Evolutionary conservation across 2,113 vertebrate genomes (phyloP).

Genomic region (Rhinogobius similis): DNA sequence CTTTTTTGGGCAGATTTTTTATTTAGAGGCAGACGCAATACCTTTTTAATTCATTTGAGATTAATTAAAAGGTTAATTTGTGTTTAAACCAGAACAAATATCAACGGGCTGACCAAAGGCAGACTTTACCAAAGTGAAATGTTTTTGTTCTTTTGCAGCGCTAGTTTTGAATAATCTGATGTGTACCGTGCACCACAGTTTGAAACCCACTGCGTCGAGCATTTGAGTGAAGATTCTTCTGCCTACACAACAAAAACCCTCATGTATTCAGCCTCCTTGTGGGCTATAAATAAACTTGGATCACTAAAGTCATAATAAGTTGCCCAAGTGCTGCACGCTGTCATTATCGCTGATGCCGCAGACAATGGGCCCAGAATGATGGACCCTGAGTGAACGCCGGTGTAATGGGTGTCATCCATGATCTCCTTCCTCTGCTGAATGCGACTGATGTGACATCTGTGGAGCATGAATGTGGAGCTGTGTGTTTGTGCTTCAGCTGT

Average conservation of each 20-base stretch:
- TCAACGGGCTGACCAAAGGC: background rate
- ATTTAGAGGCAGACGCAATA: background rate
- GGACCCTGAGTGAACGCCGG: constrained; percentile 38
- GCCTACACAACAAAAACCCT: constrained; percentile 6
- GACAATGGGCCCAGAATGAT: constrained; percentile 54
- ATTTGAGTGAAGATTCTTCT: background rate
- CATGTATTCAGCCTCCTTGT: background rate
- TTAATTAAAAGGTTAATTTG: background rate
- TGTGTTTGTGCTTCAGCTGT: constrained; percentile 58
- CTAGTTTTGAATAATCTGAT: too few relatives aligned
- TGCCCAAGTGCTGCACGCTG: constrained; percentile 34
- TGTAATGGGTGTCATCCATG: constrained; percentile 49
- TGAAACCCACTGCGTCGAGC: background rate
- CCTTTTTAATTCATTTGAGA: background rate
- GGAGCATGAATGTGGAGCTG: constrained; percentile 62
- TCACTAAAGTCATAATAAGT: constrained; percentile 20
- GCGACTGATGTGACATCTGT: constrained; percentile 68
- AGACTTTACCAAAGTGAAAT: too few relatives aligned
- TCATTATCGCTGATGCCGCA: constrained; percentile 55
- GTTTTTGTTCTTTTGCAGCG: too few relatives aligned
- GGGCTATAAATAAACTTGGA: constrained; percentile 21
- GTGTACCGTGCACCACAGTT: background rate
- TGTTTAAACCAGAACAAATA: background rate
- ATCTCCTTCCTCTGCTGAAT: constrained; percentile 64
- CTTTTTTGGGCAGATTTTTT: background rate